These are phyloP conservation scores for Eremobia ochroleuca DNA, from an alignment of 2,888 invertebrate species.

Conservation along the genomic window DNA sequence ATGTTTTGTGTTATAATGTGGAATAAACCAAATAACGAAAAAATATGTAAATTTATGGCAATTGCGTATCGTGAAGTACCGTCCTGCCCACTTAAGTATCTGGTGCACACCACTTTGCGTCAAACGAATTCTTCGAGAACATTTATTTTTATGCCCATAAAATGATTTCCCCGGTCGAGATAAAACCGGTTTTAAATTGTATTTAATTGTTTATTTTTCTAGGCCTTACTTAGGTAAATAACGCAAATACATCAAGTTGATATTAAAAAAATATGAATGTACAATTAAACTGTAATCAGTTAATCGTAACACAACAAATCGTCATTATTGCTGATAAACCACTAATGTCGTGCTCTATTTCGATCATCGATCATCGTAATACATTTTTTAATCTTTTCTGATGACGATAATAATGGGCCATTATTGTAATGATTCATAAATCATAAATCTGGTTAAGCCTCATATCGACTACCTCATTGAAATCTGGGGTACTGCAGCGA, in stretches of 20 bases:
- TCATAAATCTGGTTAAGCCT: too few relatives aligned
- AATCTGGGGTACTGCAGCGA: too few relatives aligned
- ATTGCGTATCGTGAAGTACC: conserved; percentile 27
- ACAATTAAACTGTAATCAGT: conserved; percentile 37
- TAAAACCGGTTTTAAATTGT: conserved; percentile 14
- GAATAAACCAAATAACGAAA: conserved; percentile 37
- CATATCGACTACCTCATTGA: too few relatives aligned
- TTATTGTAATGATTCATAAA: conserved; percentile 28
- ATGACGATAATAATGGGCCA: conserved; percentile 29
- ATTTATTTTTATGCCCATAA: conserved; percentile 6
- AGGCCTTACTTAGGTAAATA: conserved; percentile 14
- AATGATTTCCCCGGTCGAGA: conserved; percentile 23
- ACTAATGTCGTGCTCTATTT: conserved; percentile 36
- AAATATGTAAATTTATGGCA: conserved; percentile 40
- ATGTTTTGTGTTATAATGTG: conserved; percentile 2
- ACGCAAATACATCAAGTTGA: conserved; percentile 35
- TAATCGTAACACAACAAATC: conserved; percentile 23
- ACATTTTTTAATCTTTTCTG: conserved; percentile 5
- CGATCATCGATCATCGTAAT: conserved; percentile 37
- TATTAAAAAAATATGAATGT: conserved; percentile 29
- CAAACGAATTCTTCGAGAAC: conserved; percentile 43
- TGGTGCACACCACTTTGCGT: conserved; percentile 35
- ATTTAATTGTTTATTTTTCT: conserved; percentile 34
- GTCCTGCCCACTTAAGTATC: conserved; percentile 13
- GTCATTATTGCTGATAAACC: conserved; percentile 43